Percentiles rank a stretch among this genome's conserved stretches.
Conservation (phyloP, 2,888 invertebrate genomes). For the Lepidocyrtoides sp. region DNA sequence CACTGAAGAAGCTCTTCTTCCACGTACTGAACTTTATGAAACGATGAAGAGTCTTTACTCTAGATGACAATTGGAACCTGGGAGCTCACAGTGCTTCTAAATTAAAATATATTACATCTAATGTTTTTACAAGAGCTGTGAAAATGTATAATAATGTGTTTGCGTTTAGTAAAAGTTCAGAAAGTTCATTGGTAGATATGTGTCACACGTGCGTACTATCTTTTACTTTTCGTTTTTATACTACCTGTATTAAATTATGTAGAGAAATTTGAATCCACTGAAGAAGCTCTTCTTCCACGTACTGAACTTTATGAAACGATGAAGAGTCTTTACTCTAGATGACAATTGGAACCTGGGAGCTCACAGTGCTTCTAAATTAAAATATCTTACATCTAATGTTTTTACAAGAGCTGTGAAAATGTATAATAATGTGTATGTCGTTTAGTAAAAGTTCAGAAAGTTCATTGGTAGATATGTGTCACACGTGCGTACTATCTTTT, state of each 20-base stretch:
- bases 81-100: neutral
- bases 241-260: no score
- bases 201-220: constrained; percentile 35
- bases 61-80: constrained; percentile 56
- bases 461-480: neutral
- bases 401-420: neutral
- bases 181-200: neutral
- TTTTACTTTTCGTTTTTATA: no score
- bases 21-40: constrained; percentile 78
- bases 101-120: neutral
- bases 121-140: neutral
- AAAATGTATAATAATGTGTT: neutral
- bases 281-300: constrained; percentile 78
- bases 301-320: constrained; percentile 80
- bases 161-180: neutral
- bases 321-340: constrained; percentile 79
- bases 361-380: neutral
- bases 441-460: neutral
- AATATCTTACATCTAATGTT: neutral
- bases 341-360: constrained; percentile 29
- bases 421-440: neutral
- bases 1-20: constrained; percentile 78
- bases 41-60: constrained; percentile 80
- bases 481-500: constrained; percentile 26
- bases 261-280: constrained; percentile 81